Evolutionary conservation across 2,113 vertebrate genomes (phyloP).

Genomic region (Cromileptes altivelis): DNA sequence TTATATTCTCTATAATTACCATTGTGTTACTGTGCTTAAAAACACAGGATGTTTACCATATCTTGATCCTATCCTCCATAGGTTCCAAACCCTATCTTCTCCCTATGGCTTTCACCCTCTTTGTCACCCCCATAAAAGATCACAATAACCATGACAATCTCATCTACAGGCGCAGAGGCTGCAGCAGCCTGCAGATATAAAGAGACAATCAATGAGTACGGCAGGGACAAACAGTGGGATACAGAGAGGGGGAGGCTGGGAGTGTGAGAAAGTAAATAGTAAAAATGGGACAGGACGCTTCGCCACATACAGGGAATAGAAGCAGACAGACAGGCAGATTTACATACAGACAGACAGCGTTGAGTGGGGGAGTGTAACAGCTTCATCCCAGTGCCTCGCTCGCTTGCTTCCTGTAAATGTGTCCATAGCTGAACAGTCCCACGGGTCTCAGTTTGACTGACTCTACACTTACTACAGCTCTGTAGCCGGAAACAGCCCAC

Average conservation of each 20-base stretch:
- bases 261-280: constrained; percentile 81
- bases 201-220: constrained; percentile 64
- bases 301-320: constrained; percentile 28
- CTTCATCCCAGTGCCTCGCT: constrained; percentile 33
- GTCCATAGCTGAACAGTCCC: constrained; percentile 53
- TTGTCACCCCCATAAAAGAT: constrained; percentile 71
- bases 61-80: constrained; percentile 39
- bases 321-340: constrained; percentile 44
- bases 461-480: constrained; percentile 53
- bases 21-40: constrained; percentile 7
- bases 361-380: constrained; percentile 39
- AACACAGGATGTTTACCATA: constrained; percentile 57
- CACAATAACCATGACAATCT: constrained; percentile 79
- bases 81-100: constrained; percentile 42
- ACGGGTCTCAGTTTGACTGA: constrained; percentile 43
- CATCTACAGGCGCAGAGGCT: constrained; percentile 65
- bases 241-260: constrained; percentile 44
- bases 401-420: constrained; percentile 64
- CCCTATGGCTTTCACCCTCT: constrained; percentile 58
- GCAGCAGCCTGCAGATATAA: constrained; percentile 52
- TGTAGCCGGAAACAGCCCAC: constrained; percentile 51
- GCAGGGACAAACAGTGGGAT: constrained; percentile 67
- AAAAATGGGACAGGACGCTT: constrained; percentile 57
- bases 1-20: constrained; percentile 22
- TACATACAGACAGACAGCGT: constrained; percentile 46